These are phyloP conservation scores for Seira ritae DNA, from an alignment of 2,888 invertebrate species.

Conservation along the genomic window DNA sequence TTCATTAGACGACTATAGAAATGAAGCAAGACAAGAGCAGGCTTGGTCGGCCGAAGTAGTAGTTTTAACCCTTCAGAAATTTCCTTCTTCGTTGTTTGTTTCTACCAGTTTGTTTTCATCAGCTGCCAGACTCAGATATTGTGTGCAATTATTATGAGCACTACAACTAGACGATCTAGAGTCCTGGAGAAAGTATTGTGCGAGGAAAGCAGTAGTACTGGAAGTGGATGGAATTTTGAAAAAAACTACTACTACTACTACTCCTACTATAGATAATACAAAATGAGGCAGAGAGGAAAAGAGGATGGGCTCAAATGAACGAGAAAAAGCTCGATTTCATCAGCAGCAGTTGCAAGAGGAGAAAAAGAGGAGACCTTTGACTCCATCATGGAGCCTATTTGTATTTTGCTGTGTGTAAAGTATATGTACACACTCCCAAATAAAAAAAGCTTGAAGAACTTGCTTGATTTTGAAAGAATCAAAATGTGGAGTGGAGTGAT, in stretches of 20 bases:
- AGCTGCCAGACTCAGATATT: conserved; percentile 58
- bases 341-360: conserved; percentile 33
- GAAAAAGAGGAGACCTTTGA: conserved; percentile 48
- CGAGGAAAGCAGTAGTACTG: conserved; percentile 6
- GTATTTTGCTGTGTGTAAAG: conserved; percentile 31
- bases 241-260: too few relatives aligned
- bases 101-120: conserved; percentile 46
- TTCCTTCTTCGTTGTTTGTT: conserved; percentile 35
- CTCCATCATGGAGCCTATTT: conserved; percentile 31
- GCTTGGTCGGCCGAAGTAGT: too few relatives aligned
- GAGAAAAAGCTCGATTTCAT: conserved; percentile 48
- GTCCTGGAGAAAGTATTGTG: conserved; percentile 5
- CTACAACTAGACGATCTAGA: background rate
- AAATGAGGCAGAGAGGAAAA: conserved; percentile 21
- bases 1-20: too few relatives aligned
- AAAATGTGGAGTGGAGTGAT: conserved; percentile 28
- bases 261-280: conserved; percentile 41
- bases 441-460: conserved; percentile 49
- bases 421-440: conserved; percentile 32
- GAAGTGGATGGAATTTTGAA: conserved; percentile 45
- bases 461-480: conserved; percentile 58
- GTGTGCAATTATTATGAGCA: conserved; percentile 49
- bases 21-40: too few relatives aligned
- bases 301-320: conserved; percentile 29
- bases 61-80: too few relatives aligned